Evolutionary conservation across 2,888 invertebrate genomes (phyloP).

Genomic region (Drosophila diplacantha): DNA sequence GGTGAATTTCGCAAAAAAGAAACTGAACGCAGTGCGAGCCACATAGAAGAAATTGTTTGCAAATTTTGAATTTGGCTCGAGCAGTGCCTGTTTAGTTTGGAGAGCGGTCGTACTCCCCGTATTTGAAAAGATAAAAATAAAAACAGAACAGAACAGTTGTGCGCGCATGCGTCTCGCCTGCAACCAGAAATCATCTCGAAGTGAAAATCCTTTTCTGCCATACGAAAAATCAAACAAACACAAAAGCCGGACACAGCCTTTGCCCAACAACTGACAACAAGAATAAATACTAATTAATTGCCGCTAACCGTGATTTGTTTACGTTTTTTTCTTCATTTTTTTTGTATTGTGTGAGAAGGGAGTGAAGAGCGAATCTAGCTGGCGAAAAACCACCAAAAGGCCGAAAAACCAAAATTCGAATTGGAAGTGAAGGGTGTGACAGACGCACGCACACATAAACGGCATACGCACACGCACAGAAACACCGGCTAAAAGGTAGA

Average conservation of each 20-base stretch:
- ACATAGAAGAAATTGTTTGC: background rate
- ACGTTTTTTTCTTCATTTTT: slow-evolving; percentile 61
- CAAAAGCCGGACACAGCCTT: slow-evolving; percentile 33
- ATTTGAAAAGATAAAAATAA: background rate
- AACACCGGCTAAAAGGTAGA: slow-evolving; percentile 61
- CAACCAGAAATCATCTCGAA: slow-evolving; percentile 31
- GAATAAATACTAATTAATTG: slow-evolving; percentile 26
- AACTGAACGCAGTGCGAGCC: slow-evolving; percentile 4
- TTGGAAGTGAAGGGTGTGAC: slow-evolving; percentile 65
- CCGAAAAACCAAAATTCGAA: slow-evolving; percentile 43
- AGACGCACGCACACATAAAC: slow-evolving; percentile 32
- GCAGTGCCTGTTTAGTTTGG: slow-evolving; percentile 42
- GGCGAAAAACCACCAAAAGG: slow-evolving; percentile 12
- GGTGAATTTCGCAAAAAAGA: background rate
- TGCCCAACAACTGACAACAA: slow-evolving; percentile 8
- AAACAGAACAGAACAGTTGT: slow-evolving; percentile 44
- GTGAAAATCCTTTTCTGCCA: slow-evolving; percentile 67
- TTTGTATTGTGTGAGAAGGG: slow-evolving; percentile 60
- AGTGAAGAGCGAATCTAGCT: slow-evolving; percentile 33
- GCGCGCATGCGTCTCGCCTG: slow-evolving; percentile 60
- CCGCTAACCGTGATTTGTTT: slow-evolving; percentile 62
- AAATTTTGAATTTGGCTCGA: slow-evolving; percentile 3
- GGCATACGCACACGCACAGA: slow-evolving; percentile 37
- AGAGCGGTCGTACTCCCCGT: slow-evolving; percentile 59
- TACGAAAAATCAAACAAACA: slow-evolving; percentile 36